Evolutionary conservation across 2,797 vertebrate species (phyloP).

Genomic region (Saxicola maurus): DNA sequence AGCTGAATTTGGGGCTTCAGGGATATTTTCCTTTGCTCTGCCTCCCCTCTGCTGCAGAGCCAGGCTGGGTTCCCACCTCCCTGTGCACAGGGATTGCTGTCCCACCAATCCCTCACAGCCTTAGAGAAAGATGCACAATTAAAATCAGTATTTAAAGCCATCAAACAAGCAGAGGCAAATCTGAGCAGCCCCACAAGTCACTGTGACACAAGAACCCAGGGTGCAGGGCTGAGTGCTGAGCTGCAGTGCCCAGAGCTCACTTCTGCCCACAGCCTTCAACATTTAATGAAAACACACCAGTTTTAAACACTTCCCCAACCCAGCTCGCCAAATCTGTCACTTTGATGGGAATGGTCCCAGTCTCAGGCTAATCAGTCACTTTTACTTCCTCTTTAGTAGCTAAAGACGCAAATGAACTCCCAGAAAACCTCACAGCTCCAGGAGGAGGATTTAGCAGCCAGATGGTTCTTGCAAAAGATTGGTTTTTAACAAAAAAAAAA

Average conservation of each 20-base stretch:
- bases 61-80: background rate
- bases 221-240: background rate
- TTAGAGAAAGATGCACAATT: background rate
- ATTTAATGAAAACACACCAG: conserved; percentile 35
- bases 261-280: conserved; percentile 28
- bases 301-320: conserved; percentile 40
- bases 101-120: background rate
- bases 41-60: background rate
- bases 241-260: background rate
- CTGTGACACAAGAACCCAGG: background rate
- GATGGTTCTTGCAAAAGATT: conserved; percentile 43
- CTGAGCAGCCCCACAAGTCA: conserved; percentile 21
- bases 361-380: conserved; percentile 50
- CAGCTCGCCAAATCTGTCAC: conserved; percentile 44
- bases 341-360: conserved; percentile 36
- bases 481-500: background rate
- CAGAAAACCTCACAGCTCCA: conserved; percentile 29
- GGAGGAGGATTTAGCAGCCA: conserved; percentile 33
- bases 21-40: background rate
- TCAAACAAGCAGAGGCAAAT: conserved; percentile 11
- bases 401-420: conserved; percentile 55
- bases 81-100: background rate
- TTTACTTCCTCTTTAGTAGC: conserved; percentile 49
- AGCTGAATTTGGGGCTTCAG: background rate
- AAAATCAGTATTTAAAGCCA: conserved; percentile 26